A percentile compares a stretch with the other conserved stretches of the same genome.
phyloP scores from a whole-genome alignment of 2,888 invertebrate species.

The Gymnocheta viridis region DNA sequence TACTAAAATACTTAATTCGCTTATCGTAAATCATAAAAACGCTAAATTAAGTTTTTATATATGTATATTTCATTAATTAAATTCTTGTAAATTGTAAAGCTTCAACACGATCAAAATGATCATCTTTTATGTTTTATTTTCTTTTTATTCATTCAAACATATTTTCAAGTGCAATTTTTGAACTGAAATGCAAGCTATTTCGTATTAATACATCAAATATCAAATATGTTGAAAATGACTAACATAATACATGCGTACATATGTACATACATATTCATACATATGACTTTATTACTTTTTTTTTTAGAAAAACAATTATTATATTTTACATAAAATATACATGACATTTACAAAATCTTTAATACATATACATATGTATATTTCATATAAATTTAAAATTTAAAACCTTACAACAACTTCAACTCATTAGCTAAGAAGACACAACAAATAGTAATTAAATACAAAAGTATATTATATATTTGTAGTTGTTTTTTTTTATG shows the following conservation, averaged over 20 bases:
- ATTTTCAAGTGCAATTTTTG: conserved; percentile 67
- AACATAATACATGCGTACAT: not conserved
- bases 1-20: not conserved
- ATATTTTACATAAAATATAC: conserved; percentile 1
- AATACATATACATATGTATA: too few relatives aligned
- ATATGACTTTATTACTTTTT: conserved; percentile 30
- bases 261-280: not conserved
- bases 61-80: not conserved
- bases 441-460: conserved; percentile 17
- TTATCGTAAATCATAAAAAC: not conserved
- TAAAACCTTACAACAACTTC: conserved; percentile 24
- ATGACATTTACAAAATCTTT: conserved; percentile 12
- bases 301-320: not conserved
- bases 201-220: not conserved
- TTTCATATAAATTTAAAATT: conserved; percentile 34
- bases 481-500: conserved; percentile 61
- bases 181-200: conserved; percentile 51
- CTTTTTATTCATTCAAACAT: not conserved
- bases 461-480: conserved; percentile 36
- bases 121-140: not conserved
- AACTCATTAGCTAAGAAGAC: conserved; percentile 55
- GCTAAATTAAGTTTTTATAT: conserved; percentile 1
- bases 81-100: conserved; percentile 14
- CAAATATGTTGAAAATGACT: conserved; percentile 13
- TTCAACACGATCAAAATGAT: not conserved